A percentile compares a stretch with the other conserved stretches of the same genome.
Conservation (phyloP, 2,888 invertebrate genomes). For the Caenorhabditis sinica region DNA sequence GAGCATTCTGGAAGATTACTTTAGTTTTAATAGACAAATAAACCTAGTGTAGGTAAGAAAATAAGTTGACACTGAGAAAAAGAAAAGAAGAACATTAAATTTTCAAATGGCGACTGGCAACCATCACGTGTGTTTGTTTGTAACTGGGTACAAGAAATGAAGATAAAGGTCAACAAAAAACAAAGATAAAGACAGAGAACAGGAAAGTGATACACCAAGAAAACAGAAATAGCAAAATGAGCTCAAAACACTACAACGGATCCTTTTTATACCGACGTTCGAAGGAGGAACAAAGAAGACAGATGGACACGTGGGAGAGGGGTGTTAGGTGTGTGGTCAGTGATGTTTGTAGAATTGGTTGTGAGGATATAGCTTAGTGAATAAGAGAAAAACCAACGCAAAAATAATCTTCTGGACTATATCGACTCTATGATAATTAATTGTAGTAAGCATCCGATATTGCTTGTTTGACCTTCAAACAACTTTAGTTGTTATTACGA, state of each 20-base stretch:
- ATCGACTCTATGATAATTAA: too few species aligned
- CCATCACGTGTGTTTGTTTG: constrained; percentile 27
- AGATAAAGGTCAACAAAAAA: background rate
- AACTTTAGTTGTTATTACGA: too few species aligned
- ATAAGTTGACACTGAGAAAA: background rate
- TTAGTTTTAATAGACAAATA: background rate
- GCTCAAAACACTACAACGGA: background rate
- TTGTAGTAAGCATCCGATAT: too few species aligned
- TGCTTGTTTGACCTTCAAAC: too few species aligned
- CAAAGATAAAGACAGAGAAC: background rate
- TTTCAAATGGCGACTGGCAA: background rate
- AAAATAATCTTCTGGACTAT: background rate
- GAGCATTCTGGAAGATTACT: constrained; percentile 18
- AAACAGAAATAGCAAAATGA: background rate
- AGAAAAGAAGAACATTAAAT: background rate
- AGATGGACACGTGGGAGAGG: constrained; percentile 12
- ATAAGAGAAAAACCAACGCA: background rate
- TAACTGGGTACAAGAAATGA: constrained; percentile 19
- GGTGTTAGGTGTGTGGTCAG: constrained; percentile 45
- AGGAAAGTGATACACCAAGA: background rate
- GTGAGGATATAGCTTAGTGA: background rate
- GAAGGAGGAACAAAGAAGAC: constrained; percentile 1
- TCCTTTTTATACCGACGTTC: background rate
- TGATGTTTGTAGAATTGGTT: constrained; percentile 24
- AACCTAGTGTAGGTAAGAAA: background rate